These are phyloP conservation scores for Corythaixoides concolor DNA, from an alignment of 2,113 vertebrate genomes.

Conservation along the genomic window DNA sequence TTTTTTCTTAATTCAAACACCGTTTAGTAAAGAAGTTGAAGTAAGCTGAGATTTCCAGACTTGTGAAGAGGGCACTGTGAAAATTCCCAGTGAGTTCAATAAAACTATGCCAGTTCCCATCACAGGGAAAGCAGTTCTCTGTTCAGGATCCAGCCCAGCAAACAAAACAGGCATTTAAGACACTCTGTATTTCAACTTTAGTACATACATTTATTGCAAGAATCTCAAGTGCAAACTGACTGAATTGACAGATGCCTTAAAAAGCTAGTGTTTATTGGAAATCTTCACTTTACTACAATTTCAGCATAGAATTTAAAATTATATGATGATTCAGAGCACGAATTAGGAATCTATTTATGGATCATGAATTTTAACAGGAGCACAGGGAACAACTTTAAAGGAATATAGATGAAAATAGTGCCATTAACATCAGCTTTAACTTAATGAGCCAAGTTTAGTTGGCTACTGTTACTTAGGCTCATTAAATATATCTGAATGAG, in stretches of 20 bases:
- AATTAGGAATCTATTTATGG: conserved; percentile 7
- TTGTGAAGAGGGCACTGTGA: neutral
- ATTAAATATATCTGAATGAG: neutral
- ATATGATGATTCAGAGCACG: neutral
- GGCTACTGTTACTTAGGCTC: neutral
- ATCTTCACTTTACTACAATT: neutral
- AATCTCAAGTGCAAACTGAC: neutral
- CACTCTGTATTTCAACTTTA: neutral
- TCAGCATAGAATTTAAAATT: neutral
- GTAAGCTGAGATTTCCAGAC: neutral
- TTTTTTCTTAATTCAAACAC: neutral
- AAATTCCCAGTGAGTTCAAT: neutral
- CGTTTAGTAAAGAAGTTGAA: neutral
- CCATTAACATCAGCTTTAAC: neutral
- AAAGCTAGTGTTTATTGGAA: neutral
- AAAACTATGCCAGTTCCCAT: neutral
- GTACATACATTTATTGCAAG: neutral
- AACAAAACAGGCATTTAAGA: neutral
- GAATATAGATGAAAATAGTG: conserved; percentile 15
- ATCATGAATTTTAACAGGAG: conserved; percentile 1
- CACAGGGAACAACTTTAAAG: conserved; percentile 15
- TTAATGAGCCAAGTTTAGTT: conserved; percentile 11
- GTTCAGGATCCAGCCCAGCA: neutral
- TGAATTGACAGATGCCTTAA: neutral
- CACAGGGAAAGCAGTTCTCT: neutral